Conservation (phyloP, 1,140 invertebrate species). For the Pseudomyrmex sp. region DNA sequence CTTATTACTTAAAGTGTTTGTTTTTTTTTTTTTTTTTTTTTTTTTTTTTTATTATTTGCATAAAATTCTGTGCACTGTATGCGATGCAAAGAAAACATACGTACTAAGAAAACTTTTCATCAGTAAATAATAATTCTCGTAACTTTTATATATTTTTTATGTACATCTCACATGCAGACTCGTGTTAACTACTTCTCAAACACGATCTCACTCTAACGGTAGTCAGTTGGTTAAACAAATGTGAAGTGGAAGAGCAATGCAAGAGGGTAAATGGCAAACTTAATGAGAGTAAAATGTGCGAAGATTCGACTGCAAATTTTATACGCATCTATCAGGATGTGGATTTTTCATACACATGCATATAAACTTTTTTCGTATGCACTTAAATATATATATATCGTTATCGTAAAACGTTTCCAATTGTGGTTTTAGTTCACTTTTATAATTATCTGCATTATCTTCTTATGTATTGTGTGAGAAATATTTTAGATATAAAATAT, state of each 20-base stretch:
- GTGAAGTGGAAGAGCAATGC: no score
- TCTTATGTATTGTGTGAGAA: neutral
- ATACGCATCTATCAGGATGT: neutral
- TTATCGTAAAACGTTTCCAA: neutral
- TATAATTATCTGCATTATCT: constrained; percentile 15
- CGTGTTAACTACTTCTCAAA: no score
- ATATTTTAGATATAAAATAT: neutral
- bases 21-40: no score
- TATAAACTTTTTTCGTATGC: neutral
- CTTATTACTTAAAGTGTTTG: neutral
- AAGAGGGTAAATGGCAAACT: no score
- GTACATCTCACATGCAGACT: no score
- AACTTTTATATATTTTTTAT: no score
- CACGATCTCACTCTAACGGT: no score
- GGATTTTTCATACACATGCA: constrained; percentile 5
- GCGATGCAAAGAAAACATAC: neutral
- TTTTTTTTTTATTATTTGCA: constrained; percentile 22
- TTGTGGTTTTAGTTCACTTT: constrained; percentile 2
- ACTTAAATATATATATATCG: constrained; percentile 1
- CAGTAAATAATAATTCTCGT: neutral
- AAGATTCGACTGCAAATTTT: no score
- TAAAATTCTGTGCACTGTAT: constrained; percentile 19
- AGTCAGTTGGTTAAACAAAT: no score
- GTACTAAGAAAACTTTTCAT: constrained; percentile 9
- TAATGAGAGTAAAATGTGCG: no score